These are phyloP conservation scores for Smittia sp. DNA, from an alignment of 2,888 invertebrate genomes.

Conservation along the genomic window DNA sequence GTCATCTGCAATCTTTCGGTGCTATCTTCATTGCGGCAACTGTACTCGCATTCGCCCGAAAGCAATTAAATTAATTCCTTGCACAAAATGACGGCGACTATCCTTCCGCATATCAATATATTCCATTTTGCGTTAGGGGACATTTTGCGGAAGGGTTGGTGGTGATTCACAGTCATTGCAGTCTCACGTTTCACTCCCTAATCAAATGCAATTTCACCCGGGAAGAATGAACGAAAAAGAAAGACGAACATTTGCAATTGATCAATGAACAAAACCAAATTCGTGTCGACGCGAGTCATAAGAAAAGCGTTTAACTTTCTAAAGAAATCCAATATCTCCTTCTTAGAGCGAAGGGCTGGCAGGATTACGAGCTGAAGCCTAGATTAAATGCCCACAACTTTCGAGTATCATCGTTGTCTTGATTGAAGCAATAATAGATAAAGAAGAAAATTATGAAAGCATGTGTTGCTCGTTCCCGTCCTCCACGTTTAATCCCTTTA, in stretches of 20 bases:
- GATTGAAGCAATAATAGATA: constrained; percentile 41
- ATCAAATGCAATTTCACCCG: background rate
- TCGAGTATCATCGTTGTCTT: constrained; percentile 30
- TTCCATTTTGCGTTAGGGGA: constrained; percentile 8
- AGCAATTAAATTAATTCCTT: constrained; percentile 2
- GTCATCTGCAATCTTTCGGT: constrained; percentile 34
- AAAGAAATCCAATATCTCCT: constrained; percentile 34
- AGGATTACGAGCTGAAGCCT: constrained; percentile 13
- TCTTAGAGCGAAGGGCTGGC: constrained; percentile 13
- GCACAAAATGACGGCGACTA: constrained; percentile 34
- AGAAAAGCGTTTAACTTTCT: constrained; percentile 9
- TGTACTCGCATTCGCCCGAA: background rate
- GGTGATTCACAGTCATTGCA: background rate
- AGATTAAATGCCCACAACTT: constrained; percentile 28
- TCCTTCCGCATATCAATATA: constrained; percentile 34
- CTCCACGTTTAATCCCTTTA: constrained; percentile 39
- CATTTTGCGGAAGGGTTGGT: constrained; percentile 14
- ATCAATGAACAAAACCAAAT: background rate
- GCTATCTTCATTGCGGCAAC: background rate
- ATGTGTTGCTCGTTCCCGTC: constrained; percentile 28
- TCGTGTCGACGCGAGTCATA: constrained; percentile 34
- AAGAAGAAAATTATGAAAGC: constrained; percentile 34
- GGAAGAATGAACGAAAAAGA: background rate
- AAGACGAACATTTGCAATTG: background rate
- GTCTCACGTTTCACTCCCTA: background rate